A percentile compares a stretch with the other conserved stretches of the same genome.
Evolutionary conservation across 37 sponge, comb jelly and placozoan genomes (phyloP).

Genomic region (Hormiphora californensis): DNA sequence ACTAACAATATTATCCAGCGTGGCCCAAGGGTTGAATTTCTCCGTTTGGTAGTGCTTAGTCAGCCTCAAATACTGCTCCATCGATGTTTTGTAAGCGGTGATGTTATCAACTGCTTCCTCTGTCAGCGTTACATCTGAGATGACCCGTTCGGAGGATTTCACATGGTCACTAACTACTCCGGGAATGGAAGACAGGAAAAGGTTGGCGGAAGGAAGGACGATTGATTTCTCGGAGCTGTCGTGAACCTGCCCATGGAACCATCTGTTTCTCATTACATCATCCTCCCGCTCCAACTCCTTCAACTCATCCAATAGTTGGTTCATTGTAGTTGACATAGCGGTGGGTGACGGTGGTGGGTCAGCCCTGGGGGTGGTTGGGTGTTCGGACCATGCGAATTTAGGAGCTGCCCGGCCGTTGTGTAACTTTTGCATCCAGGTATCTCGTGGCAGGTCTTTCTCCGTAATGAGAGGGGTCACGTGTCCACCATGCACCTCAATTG

Average conservation of each 20-base stretch:
- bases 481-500: conserved; percentile 2
- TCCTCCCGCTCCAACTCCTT: conserved; percentile 28
- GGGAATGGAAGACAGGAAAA: too few relatives aligned
- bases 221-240: too few relatives aligned
- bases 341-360: not conserved
- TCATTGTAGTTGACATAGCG: conserved; percentile 7
- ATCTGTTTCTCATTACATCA: conserved; percentile 38
- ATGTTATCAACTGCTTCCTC: too few relatives aligned
- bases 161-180: too few relatives aligned
- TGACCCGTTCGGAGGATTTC: too few relatives aligned
- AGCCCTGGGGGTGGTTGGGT: not conserved
- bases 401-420: not conserved
- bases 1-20: not conserved
- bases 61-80: not conserved
- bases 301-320: not conserved
- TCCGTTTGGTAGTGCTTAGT: conserved; percentile 8
- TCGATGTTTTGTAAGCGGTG: not conserved
- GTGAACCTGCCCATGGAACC: conserved; percentile 27
- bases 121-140: too few relatives aligned
- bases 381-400: not conserved
- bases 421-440: conserved; percentile 41
- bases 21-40: conserved; percentile 7
- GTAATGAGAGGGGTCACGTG: conserved; percentile 29
- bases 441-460: conserved; percentile 1
- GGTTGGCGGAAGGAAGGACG: too few relatives aligned